These are phyloP conservation scores for Caradrina clavipalpis DNA, from an alignment of 2,888 invertebrate species.

Conservation along the genomic window DNA sequence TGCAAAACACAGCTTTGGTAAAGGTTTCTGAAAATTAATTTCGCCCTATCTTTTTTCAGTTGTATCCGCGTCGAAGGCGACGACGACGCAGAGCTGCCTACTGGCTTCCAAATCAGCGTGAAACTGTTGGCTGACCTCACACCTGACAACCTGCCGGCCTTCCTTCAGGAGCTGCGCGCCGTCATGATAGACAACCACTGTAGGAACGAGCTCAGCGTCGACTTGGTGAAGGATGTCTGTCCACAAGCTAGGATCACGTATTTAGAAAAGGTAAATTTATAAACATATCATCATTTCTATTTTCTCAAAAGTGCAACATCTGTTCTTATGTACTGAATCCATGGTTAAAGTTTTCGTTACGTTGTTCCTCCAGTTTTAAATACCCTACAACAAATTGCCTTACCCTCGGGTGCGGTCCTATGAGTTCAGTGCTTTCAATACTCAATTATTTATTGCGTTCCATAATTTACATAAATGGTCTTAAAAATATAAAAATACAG, in stretches of 20 bases:
- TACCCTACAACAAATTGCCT: no score
- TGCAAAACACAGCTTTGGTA: no score
- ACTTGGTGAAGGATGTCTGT: conserved; percentile 85
- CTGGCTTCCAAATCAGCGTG: conserved; percentile 89
- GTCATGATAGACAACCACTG: conserved; percentile 69
- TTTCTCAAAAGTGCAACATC: no score
- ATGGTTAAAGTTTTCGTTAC: no score
- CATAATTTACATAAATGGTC: no score
- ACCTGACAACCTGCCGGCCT: conserved; percentile 72
- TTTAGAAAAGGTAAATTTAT: conserved; percentile 88
- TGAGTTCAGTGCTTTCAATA: no score
- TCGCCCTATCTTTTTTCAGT: conserved; percentile 67
- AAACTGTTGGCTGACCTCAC: conserved; percentile 84
- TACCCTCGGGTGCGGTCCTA: no score
- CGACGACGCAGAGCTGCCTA: conserved; percentile 72
- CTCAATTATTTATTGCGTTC: no score
- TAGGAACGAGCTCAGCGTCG: conserved; percentile 75
- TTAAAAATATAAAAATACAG: no score
- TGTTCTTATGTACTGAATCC: no score
- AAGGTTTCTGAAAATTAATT: neutral
- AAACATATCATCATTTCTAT: no score
- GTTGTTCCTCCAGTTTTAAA: no score
- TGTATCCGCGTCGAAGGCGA: conserved; percentile 89
- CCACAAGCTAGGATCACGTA: conserved; percentile 88
- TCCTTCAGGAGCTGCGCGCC: conserved; percentile 79